Evolutionary conservation across 1,140 invertebrate species (phyloP), one percentile per base, ranked within the genome.

Genomic region (Leptinotarsa defecta): DNA sequence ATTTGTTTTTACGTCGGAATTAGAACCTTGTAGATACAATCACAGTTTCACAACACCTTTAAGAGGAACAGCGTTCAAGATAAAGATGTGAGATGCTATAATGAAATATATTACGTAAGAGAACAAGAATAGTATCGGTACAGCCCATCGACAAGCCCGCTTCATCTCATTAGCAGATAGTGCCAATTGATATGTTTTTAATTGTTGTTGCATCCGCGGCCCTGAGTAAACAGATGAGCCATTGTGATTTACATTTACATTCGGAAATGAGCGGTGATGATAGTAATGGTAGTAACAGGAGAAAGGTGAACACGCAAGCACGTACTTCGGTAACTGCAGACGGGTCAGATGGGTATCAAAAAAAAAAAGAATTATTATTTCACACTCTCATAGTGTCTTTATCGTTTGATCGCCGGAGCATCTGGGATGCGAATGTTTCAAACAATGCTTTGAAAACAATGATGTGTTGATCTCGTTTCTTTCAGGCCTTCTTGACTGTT

Each of bases 71-170:
- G 6, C 52, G 17, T 57, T 57, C 52, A 57, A 57, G 52, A 57
- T 57, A 57, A 57, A 57, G 52, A 17, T 57, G 52, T 57, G 52
- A 57, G 52, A 57, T n/a, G 52, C n/a, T 57, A 15, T 57, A 57
- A 57, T 57, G 52, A 57, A 57, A 57, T 57, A 57, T 57, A 57
- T 57, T 57, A 57, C 52, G 52, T 57, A 57, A 57, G 52, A 57
- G 52, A 57, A 57, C 52, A 57, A 57, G 52, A 57, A 57, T 57
- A 57, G 52, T 57, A 57, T 57, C 52, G 52, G 52, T 57, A 57
- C 52, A 57, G 52, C 52, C 52, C 52, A 57, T 57, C 52, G 52
- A 57, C 52, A 57, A 57, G 15, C 52, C 52, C 52, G 52, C 52
- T 57, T 57, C 52, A 57, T 57, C 52, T 57, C 52, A 57, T 57